A percentile compares a stretch with the other conserved stretches of the same genome.
phyloP scores from a whole-genome alignment of 1,140 invertebrate species.

The Philopotamus ludificatus region DNA sequence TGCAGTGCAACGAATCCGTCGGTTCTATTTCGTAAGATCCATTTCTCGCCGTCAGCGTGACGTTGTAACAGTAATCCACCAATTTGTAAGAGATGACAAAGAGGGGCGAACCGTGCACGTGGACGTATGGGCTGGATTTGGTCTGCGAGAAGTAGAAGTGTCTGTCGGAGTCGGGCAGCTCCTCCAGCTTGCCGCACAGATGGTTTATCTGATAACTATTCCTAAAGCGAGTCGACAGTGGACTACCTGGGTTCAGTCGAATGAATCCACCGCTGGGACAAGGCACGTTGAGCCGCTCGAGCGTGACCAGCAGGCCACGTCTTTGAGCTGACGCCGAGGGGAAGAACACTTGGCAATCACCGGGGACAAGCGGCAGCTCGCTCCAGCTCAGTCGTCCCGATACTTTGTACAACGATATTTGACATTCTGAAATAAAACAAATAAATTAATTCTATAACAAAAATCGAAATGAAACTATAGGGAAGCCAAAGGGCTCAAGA shows the following conservation, averaged over 20 bases:
- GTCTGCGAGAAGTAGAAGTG: conserved; percentile 56
- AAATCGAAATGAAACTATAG: too few species aligned
- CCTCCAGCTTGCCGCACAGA: conserved; percentile 65
- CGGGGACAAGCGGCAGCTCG: conserved; percentile 41
- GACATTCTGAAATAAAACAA: conserved; percentile 49
- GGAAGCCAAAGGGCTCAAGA: too few species aligned
- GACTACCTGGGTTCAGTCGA: conserved; percentile 52
- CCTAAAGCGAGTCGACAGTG: conserved; percentile 26
- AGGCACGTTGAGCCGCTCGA: conserved; percentile 63
- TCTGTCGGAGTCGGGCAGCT: conserved; percentile 56
- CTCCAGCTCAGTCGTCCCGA: conserved; percentile 32
- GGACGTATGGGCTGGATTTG: conserved; percentile 48
- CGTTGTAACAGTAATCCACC: conserved; percentile 66
- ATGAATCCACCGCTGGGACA: conserved; percentile 58
- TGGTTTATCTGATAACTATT: conserved; percentile 40
- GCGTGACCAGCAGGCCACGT: conserved; percentile 59
- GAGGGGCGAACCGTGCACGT: conserved; percentile 59
- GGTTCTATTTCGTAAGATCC: conserved; percentile 61
- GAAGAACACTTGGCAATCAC: conserved; percentile 46
- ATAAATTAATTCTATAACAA: background rate
- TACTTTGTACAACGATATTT: conserved; percentile 43
- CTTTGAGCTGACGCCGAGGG: conserved; percentile 44
- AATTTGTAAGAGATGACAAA: conserved; percentile 61
- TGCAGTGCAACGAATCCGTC: conserved; percentile 57
- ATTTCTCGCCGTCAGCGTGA: conserved; percentile 60